These are phyloP conservation scores for Dryomyza anilis DNA, from an alignment of 2,888 invertebrate species.

Conservation along the genomic window DNA sequence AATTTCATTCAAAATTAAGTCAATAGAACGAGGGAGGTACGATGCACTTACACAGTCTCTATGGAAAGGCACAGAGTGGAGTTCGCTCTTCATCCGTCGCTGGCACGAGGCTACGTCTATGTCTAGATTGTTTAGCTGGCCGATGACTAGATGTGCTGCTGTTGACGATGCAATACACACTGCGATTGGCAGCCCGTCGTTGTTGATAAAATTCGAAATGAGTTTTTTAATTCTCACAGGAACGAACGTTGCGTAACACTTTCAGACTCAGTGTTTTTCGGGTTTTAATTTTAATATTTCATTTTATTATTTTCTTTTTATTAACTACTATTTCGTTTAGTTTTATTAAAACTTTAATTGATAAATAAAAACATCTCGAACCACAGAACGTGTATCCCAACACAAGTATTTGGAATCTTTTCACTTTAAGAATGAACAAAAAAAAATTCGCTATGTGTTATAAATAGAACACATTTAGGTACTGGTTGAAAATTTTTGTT, in stretches of 20 bases:
- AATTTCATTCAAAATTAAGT: too few species aligned
- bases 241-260: slow-evolving; percentile 41
- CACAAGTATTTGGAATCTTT: slow-evolving; percentile 1
- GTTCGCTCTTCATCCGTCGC: too few species aligned
- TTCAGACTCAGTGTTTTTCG: slow-evolving; percentile 37
- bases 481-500: slow-evolving; percentile 41
- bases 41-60: too few species aligned
- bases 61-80: too few species aligned
- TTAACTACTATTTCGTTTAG: too few species aligned
- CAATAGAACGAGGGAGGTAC: too few species aligned
- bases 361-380: too few species aligned
- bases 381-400: too few species aligned
- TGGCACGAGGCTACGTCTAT: too few species aligned
- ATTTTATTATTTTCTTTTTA: slow-evolving; percentile 10
- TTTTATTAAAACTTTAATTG: too few species aligned
- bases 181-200: not conserved
- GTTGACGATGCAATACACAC: not conserved
- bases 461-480: slow-evolving; percentile 52
- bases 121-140: too few species aligned
- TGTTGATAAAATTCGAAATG: not conserved
- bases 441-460: slow-evolving; percentile 55
- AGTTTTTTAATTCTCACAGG: slow-evolving; percentile 24
- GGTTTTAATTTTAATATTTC: not conserved
- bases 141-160: not conserved
- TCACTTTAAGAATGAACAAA: slow-evolving; percentile 30